phyloP scores from a whole-genome alignment of 2,113 vertebrate species.

The Solea solea region DNA sequence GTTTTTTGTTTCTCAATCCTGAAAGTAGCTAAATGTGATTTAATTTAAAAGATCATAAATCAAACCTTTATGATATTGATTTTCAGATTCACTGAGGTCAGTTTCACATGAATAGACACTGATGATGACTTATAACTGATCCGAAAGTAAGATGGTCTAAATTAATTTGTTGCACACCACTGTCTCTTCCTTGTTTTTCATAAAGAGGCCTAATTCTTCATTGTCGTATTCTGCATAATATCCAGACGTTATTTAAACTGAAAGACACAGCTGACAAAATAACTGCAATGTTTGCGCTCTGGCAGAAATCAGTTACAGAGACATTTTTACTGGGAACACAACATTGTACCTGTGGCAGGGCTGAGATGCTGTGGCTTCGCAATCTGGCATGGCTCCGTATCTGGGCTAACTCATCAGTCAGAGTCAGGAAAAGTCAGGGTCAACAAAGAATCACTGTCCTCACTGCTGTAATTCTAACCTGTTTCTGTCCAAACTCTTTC shows the following conservation, averaged over 20 bases:
- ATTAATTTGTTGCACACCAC: not conserved
- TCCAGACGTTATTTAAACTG: not conserved
- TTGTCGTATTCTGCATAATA: not conserved
- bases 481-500: not conserved
- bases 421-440: not conserved
- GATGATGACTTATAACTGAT: too few species aligned
- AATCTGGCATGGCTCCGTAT: not conserved
- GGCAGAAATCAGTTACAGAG: not conserved
- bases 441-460: not conserved
- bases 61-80: constrained; percentile 1
- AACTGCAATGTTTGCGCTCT: not conserved
- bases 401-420: not conserved
- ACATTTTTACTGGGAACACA: not conserved
- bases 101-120: not conserved
- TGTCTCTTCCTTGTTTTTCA: not conserved
- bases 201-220: not conserved
- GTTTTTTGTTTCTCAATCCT: not conserved
- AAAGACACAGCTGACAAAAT: not conserved
- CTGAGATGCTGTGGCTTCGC: not conserved
- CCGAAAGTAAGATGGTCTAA: too few species aligned
- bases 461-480: not conserved
- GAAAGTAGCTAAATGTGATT: not conserved
- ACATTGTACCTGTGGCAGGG: not conserved
- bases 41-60: not conserved
- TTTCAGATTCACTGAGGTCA: not conserved